phyloP scores from a whole-genome alignment of 2,797 vertebrate genomes.

The Pterois miles region DNA sequence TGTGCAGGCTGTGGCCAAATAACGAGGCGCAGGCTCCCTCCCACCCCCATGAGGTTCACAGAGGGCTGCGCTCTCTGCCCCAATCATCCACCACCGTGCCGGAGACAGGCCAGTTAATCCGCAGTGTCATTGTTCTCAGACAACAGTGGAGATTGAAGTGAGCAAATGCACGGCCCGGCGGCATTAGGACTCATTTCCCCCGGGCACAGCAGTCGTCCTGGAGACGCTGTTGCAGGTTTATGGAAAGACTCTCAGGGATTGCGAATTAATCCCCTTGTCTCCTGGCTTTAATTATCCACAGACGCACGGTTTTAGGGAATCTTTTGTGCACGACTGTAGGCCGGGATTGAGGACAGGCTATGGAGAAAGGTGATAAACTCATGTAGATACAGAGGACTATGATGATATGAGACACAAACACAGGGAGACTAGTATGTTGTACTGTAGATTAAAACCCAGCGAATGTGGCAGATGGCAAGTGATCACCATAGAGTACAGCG shows the following conservation, averaged over 20 bases:
- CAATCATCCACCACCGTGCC: slow-evolving; percentile 59
- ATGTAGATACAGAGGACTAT: slow-evolving; percentile 30
- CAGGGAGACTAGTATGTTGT: slow-evolving; percentile 33
- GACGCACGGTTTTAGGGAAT: slow-evolving; percentile 65
- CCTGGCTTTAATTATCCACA: slow-evolving; percentile 78
- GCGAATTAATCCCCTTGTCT: slow-evolving; percentile 81
- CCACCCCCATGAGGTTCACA: slow-evolving; percentile 52
- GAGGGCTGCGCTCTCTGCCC: slow-evolving; percentile 47
- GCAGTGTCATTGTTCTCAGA: slow-evolving; percentile 78
- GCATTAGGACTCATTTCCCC: slow-evolving; percentile 67
- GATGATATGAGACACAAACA: slow-evolving; percentile 40
- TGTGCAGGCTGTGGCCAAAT: slow-evolving; percentile 29
- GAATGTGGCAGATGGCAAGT: slow-evolving; percentile 76
- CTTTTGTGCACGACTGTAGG: slow-evolving; percentile 59
- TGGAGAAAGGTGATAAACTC: slow-evolving; percentile 68
- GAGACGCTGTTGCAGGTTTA: slow-evolving; percentile 76
- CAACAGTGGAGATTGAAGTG: slow-evolving; percentile 74
- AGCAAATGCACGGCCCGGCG: slow-evolving; percentile 68
- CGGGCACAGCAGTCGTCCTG: slow-evolving; percentile 72
- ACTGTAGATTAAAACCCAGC: slow-evolving; percentile 63
- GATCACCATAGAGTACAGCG: slow-evolving; percentile 51
- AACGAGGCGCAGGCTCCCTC: slow-evolving; percentile 34
- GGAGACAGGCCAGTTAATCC: slow-evolving; percentile 75
- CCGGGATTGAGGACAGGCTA: slow-evolving; percentile 66
- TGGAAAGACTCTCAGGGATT: slow-evolving; percentile 76